A percentile compares a stretch with the other conserved stretches of the same genome.
Evolutionary conservation across 2,797 vertebrate species (phyloP).

Genomic region (Chromobotia macracanthus): DNA sequence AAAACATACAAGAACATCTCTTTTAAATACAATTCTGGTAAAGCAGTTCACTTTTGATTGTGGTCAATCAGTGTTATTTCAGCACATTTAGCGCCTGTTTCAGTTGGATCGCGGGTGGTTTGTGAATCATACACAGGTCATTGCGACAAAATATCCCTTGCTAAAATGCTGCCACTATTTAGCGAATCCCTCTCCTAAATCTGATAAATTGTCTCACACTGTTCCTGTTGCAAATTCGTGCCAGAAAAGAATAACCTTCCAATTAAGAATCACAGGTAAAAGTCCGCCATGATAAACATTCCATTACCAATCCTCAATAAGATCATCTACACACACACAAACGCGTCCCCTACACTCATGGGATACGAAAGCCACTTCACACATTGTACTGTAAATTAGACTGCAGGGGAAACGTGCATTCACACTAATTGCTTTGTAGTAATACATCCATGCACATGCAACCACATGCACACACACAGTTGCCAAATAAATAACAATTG

Average conservation of each 20-base stretch:
- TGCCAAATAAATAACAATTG: slow-evolving; percentile 9
- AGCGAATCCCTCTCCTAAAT: not conserved
- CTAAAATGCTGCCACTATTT: not conserved
- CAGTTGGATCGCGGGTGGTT: not conserved
- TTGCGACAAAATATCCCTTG: too few species aligned
- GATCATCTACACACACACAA: slow-evolving; percentile 3
- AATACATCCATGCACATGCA: slow-evolving; percentile 12
- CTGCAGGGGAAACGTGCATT: slow-evolving; percentile 35
- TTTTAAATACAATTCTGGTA: not conserved
- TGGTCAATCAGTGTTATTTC: too few species aligned
- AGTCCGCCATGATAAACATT: slow-evolving; percentile 4
- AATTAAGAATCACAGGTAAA: not conserved
- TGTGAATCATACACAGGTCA: not conserved
- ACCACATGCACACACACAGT: not conserved
- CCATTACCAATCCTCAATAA: slow-evolving; percentile 33
- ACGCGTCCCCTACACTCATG: slow-evolving; percentile 4
- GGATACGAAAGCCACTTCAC: slow-evolving; percentile 40
- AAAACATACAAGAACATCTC: not conserved
- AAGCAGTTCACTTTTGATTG: too few species aligned
- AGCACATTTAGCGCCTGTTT: not conserved
- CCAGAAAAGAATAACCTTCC: not conserved
- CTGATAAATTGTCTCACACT: not conserved
- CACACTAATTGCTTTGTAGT: slow-evolving; percentile 37
- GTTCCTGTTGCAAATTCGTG: not conserved
- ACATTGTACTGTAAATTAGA: slow-evolving; percentile 34